Percentiles rank a stretch among this genome's conserved stretches.
phyloP scores from a whole-genome alignment of 2,888 invertebrate species.

The Lamproptera curius region DNA sequence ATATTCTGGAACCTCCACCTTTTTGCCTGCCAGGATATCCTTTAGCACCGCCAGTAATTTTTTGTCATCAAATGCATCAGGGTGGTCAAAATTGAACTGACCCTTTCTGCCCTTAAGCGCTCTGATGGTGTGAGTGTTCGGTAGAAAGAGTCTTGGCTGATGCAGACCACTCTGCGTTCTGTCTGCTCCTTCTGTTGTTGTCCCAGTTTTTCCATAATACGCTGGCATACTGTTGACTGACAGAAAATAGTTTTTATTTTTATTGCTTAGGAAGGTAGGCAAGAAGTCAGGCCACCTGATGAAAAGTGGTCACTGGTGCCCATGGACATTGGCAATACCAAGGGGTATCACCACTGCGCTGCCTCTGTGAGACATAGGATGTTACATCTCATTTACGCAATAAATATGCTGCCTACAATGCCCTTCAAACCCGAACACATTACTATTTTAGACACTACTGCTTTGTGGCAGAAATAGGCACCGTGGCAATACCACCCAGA shows the following conservation, averaged over 20 bases:
- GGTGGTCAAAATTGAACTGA: slow-evolving; percentile 99
- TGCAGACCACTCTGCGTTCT: slow-evolving; percentile 93
- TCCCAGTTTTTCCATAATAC: slow-evolving; percentile 97
- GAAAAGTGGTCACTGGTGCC: too few relatives aligned
- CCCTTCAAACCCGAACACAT: too few relatives aligned
- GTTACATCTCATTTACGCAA: too few relatives aligned
- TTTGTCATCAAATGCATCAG: slow-evolving; percentile 96
- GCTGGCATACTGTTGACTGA: slow-evolving; percentile 97
- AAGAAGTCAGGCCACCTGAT: too few relatives aligned
- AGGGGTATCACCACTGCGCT: too few relatives aligned
- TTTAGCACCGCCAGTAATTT: slow-evolving; percentile 88
- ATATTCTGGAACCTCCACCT: slow-evolving; percentile 94
- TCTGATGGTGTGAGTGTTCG: slow-evolving; percentile 89
- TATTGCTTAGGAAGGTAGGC: too few relatives aligned
- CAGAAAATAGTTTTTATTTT: background rate
- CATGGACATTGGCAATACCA: too few relatives aligned
- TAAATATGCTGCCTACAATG: too few relatives aligned
- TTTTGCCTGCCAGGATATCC: slow-evolving; percentile 90
- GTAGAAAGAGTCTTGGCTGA: slow-evolving; percentile 99
- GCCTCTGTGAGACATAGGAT: too few relatives aligned
- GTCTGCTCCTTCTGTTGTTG: slow-evolving; percentile 94
- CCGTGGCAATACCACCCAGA: too few relatives aligned
- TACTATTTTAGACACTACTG: too few relatives aligned
- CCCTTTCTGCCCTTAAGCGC: slow-evolving; percentile 90
- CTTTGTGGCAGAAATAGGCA: too few relatives aligned